Evolutionary conservation across 1,140 invertebrate species (phyloP), one percentile per base, ranked within the genome.

Genomic region (Potamilus streckersoni): DNA sequence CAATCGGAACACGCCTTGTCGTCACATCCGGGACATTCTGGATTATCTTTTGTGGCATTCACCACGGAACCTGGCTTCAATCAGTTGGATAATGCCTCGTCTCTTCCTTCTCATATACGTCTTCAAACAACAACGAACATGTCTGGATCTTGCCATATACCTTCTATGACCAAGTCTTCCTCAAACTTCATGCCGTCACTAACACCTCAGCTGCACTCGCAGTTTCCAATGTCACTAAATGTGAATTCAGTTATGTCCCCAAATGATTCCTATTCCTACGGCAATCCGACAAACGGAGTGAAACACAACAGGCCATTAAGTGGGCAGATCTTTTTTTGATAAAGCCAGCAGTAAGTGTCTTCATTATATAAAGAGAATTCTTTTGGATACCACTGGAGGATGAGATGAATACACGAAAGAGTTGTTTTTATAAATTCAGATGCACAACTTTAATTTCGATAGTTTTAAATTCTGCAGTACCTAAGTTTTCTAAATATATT

Each of bases 151-250:
- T 70, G 59, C 55, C 79, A 84, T 31, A 77, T 84, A 76, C 65
- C 79, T 14, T 73, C 70, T 56, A 83, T 84, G 82, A 81, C 74
- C 65, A 78, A 73, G 66, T 72, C 81, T 66, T 78, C 67, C 31
- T 57, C 78, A 19, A 80, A 67, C 64, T 79, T 80, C 59, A 77
- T 80, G 4, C 82, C 82, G 16, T 80, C 86, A 1, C 73, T 87
- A 58, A 80, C 86, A 66, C 83, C 86, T 17, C 84, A 87, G 63
- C 80, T 88, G 86, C 89, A 88, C 85, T 85, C 82, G 78, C 90
- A 89, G 76, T 90, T 90, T 75, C 90, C 90, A 74, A 80, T 87
- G 65, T 49, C 38, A 49, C 81, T 86, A 13, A 84, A 83, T 58
- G 78, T 85, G 78, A 86, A 86, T 78, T 81, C 85, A 31, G 85